Evolutionary conservation across 2,888 invertebrate genomes (phyloP), one percentile per base, ranked within the genome.

Genomic region (Parascotia fuliginaria): DNA sequence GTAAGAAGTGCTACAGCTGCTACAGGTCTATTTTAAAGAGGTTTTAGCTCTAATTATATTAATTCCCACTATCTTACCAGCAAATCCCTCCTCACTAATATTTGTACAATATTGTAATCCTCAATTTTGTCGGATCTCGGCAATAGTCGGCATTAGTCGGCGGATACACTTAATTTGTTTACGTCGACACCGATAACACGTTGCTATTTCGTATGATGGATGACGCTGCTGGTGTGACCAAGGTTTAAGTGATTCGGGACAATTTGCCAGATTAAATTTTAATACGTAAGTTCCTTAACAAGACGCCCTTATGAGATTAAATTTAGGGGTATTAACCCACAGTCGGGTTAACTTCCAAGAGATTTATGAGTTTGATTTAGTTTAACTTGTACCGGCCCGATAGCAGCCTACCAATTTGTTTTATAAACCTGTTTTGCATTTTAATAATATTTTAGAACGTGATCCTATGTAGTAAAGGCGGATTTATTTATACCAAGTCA

Each of bases 181-280:
- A 39, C 32, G 22, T 27, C 38, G 24, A 19, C 38, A 19, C 34
- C 41, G 40, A 41, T 47, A 45, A 44, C 33, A 33, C 32, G 44
- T 19, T 33, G 44, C 49, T 53, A 39, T 36, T 55, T 40, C 24
- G 38, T 28, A 45, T 53, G 66, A 69, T 58, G 40, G 60, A 69
- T 69, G 48, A 12, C 7, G n/a, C 33, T 40, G 27, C 13, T 29
- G 13, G 33, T 33, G 45, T 33, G 51, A 54, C 38, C 46, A 48
- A 49, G 49, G 42, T 51, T 43, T 51, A 42, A 33, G 51, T 34
- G 11, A 34, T 50, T 39, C 11, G 32, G 31, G 34, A 44, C 22
- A 29, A 48, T 43, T 43, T 43, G 27, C 34, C 27, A 42, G 32
- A 34, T 42, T 42, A 42, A 34, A 31, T 31, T 31, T 31, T 31